Percentiles rank a stretch among this genome's conserved stretches.
Evolutionary conservation across 2,113 vertebrate species (phyloP).

Genomic region (Brachyistius frenatus): DNA sequence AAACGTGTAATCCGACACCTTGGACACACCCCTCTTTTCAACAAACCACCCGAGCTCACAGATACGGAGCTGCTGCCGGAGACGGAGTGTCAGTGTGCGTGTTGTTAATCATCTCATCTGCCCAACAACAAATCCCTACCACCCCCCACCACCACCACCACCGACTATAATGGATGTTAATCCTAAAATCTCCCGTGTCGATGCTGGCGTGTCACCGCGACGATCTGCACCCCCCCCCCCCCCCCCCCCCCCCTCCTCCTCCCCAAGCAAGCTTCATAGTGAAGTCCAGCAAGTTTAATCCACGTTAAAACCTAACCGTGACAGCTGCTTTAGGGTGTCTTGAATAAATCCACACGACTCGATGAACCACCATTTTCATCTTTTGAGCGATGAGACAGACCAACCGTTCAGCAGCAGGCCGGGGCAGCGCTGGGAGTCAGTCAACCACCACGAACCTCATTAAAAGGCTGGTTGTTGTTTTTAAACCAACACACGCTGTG

Average conservation of each 20-base stretch:
- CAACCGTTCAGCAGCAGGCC: constrained; percentile 59
- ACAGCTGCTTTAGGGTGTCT: not conserved
- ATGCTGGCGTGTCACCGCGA: constrained; percentile 58
- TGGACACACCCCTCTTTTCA: constrained; percentile 70
- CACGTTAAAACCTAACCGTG: not conserved
- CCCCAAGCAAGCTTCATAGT: not conserved
- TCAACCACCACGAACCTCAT: constrained; percentile 7
- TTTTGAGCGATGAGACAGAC: constrained; percentile 1
- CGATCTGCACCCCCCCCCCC: constrained; percentile 21
- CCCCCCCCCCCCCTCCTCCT: not conserved
- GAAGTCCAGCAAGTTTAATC: not conserved
- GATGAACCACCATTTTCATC: not conserved
- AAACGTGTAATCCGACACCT: constrained; percentile 71
- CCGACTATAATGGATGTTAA: constrained; percentile 72
- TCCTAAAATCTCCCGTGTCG: constrained; percentile 74
- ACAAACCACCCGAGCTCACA: constrained; percentile 36
- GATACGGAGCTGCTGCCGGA: constrained; percentile 27
- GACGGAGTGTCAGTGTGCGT: constrained; percentile 34
- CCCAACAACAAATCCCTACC: constrained; percentile 61
- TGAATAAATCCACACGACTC: not conserved
- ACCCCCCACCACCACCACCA: not conserved
- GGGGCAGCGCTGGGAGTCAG: constrained; percentile 37
- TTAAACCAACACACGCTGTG: fast-evolving
- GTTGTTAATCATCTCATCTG: constrained; percentile 72
- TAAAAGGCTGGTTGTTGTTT: not conserved